Conservation (phyloP, 92 coral and sea anemone genomes). For the Scolanthus callimorphus region DNA sequence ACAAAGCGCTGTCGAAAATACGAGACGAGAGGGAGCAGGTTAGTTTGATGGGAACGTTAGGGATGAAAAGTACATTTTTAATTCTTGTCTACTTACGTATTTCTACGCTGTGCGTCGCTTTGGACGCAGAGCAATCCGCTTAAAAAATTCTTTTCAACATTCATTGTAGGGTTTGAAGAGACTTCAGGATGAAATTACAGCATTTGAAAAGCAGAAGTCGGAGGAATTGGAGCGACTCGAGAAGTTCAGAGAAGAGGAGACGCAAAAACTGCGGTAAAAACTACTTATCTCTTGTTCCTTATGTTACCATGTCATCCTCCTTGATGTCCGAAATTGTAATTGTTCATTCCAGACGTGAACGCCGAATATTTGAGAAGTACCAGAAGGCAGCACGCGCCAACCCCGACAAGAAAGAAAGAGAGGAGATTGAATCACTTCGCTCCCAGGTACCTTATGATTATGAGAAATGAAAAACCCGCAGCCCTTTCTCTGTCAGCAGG, state of each 20-base stretch:
- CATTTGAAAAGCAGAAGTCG: conserved; percentile 89
- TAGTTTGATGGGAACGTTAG: too few relatives aligned
- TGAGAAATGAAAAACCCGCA: too few relatives aligned
- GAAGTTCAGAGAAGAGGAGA: conserved; percentile 84
- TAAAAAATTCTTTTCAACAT: too few relatives aligned
- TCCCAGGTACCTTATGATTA: conserved; percentile 60
- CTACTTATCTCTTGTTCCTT: too few relatives aligned
- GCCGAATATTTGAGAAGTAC: conserved; percentile 91
- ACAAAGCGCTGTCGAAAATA: conserved; percentile 72
- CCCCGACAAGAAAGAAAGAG: conserved; percentile 98
- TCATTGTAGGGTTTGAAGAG: conserved; percentile 88
- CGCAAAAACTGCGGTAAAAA: conserved; percentile 81
- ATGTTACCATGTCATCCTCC: neutral
- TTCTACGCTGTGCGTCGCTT: too few relatives aligned
- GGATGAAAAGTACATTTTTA: too few relatives aligned
- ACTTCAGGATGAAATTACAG: conserved; percentile 68
- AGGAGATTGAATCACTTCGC: conserved; percentile 78
- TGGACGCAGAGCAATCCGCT: too few relatives aligned
- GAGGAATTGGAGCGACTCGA: conserved; percentile 93
- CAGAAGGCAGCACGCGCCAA: conserved; percentile 93
- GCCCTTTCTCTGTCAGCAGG: too few relatives aligned
- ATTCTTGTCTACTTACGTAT: too few relatives aligned
- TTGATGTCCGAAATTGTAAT: neutral
- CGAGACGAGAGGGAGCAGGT: conserved; percentile 90
- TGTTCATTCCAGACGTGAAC: conserved; percentile 80